Conservation (phyloP, 2,888 invertebrate genomes). For the Scaptomyza reducta region DNA sequence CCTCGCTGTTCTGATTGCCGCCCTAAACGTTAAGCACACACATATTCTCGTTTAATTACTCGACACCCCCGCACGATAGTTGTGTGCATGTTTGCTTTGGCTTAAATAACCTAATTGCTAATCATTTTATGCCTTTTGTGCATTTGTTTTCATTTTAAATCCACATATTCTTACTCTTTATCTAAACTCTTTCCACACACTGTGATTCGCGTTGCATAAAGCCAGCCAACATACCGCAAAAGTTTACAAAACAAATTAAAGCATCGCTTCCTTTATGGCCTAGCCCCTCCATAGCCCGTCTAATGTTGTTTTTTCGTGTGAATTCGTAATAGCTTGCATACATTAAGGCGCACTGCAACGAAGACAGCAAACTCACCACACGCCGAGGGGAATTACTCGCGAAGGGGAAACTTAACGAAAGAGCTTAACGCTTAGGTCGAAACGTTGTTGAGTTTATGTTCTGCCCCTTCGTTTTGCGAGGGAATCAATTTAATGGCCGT, state of each 20-base stretch:
- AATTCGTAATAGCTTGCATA: slow-evolving; percentile 79
- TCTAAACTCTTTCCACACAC: slow-evolving; percentile 27
- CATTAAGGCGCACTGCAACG: slow-evolving; percentile 65
- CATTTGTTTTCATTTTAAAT: slow-evolving; percentile 54
- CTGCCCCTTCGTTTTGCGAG: neutral
- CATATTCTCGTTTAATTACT: slow-evolving; percentile 60
- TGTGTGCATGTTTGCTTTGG: slow-evolving; percentile 15
- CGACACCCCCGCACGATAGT: slow-evolving; percentile 37
- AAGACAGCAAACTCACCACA: slow-evolving; percentile 48
- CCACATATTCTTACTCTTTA: slow-evolving; percentile 26
- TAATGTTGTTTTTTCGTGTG: slow-evolving; percentile 79
- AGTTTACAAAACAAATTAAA: slow-evolving; percentile 47
- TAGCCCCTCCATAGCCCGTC: slow-evolving; percentile 20
- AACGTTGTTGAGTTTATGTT: slow-evolving; percentile 29
- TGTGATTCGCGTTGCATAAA: slow-evolving; percentile 30
- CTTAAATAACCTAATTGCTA: slow-evolving; percentile 43
- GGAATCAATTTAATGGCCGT: slow-evolving; percentile 32
- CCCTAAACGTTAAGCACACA: slow-evolving; percentile 61
- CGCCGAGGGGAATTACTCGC: neutral
- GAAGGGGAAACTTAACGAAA: slow-evolving; percentile 54
- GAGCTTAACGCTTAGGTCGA: slow-evolving; percentile 35
- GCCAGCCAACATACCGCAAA: slow-evolving; percentile 36
- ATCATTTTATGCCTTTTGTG: slow-evolving; percentile 62
- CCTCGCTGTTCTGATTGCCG: slow-evolving; percentile 65
- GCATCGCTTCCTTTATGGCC: slow-evolving; percentile 64